phyloP scores from a whole-genome alignment of 2,888 invertebrate genomes.

The Campaea margaritaria region DNA sequence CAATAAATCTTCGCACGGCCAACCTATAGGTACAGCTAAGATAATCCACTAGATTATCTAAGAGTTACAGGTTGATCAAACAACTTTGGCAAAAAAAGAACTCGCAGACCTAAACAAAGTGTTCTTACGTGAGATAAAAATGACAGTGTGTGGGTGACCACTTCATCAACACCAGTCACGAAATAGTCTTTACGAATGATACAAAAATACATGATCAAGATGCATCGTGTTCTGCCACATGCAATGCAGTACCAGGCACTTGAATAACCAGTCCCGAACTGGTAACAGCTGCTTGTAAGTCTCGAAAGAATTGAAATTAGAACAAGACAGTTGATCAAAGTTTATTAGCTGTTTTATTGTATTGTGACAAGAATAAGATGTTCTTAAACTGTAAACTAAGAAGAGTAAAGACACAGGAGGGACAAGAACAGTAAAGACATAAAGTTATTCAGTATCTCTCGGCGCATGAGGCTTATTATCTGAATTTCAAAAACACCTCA shows the following conservation, averaged over 20 bases:
- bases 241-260: constrained; percentile 26
- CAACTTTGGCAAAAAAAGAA: background rate
- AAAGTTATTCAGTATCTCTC: no score
- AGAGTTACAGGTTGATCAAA: background rate
- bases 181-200: constrained; percentile 6
- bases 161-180: background rate
- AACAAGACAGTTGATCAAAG: no score
- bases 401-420: no score
- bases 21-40: no score
- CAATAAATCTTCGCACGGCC: no score
- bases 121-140: constrained; percentile 5
- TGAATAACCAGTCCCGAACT: constrained; percentile 40
- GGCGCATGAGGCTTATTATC: no score
- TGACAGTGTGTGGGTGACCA: background rate
- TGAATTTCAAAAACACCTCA: no score
- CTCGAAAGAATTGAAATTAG: background rate
- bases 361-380: no score
- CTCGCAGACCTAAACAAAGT: background rate
- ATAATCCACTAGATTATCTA: no score
- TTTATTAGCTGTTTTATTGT: no score
- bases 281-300: constrained; percentile 31
- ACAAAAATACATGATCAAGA: constrained; percentile 4
- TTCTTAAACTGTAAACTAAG: no score
- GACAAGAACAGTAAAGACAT: no score
- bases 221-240: constrained; percentile 27